Percentiles rank a stretch among this genome's conserved stretches.
Evolutionary conservation across 1,140 invertebrate species (phyloP).

Genomic region (Cotesia typhae): DNA sequence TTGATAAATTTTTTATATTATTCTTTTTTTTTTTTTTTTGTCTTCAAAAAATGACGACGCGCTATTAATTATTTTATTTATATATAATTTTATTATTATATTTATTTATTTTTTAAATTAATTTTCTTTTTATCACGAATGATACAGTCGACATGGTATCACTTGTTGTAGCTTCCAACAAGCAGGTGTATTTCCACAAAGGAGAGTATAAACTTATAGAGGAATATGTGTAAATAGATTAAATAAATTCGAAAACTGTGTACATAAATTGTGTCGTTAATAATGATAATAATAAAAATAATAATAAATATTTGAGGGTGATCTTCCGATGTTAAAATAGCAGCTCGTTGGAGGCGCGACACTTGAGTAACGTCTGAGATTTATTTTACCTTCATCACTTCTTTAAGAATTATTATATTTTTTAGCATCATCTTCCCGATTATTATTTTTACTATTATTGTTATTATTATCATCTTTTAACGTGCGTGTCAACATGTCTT

Average conservation of each 20-base stretch:
- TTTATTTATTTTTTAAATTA: constrained; percentile 1
- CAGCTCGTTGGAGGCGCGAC: neutral
- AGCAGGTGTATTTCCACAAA: constrained; percentile 2
- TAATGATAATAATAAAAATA: no score
- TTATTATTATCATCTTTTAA: no score
- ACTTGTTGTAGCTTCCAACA: neutral
- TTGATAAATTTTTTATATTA: constrained; percentile 57
- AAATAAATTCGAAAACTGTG: no score
- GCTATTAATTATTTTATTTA: neutral
- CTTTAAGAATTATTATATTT: neutral
- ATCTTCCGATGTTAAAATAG: no score
- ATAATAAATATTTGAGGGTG: no score
- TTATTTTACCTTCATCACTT: constrained; percentile 8
- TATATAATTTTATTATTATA: neutral
- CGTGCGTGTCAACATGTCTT: constrained; percentile 43
- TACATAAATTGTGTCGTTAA: no score
- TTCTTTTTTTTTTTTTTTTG: constrained; percentile 38
- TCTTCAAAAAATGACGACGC: constrained; percentile 47
- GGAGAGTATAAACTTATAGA: neutral
- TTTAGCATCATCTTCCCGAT: neutral
- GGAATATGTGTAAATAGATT: no score
- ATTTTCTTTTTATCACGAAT: constrained; percentile 11
- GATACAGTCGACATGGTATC: neutral
- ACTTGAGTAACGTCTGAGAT: constrained; percentile 5
- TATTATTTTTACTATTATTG: constrained; percentile 23